Base-by-base conservation (phyloP, 2,113 vertebrate genomes). In the Mirounga angustirostris region DNA sequence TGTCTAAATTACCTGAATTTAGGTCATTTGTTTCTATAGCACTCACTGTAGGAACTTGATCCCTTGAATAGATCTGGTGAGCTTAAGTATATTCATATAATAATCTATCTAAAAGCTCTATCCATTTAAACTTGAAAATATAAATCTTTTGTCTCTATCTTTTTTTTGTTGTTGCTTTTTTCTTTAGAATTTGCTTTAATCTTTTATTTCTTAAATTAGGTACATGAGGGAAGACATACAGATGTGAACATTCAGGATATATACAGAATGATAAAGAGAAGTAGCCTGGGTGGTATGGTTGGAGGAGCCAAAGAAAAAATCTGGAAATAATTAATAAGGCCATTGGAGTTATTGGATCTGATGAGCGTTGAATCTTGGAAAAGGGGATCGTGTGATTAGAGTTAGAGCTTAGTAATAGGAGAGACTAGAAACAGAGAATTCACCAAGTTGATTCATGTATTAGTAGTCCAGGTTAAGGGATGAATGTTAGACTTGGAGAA, bases 1-100 rank as follows among this genome's bases (percentile, higher is more conserved):
- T 95, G 0, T 93, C 28, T 81, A 40, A 80, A 92, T 95, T 89
- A 89, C 33, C 54, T 87, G 54, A 97, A 83, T 86, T 93, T 82
- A 90, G n/a, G 71, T 79, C 43, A 46, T 46, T 56, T 52, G 22
- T 92, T 96, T 97, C n/a, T 50, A 91, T 79, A 91, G 21, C 59
- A 95, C n/a, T 81, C 30, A 65, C 52, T 89, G 13, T 59, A 83
- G 5, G 13, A 85, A 78, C 89, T 54, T 67, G 18, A 91, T 14
- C 46, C 40, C 19, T 85, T 95, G 21, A 89, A 54, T 93, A 85
- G 5, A 63, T 95, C 43, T 89, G n/a, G 24, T 80, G 28, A 95
- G 13, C 26, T 91, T 58, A 91, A 76, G n/a, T 80, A 43, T 71
- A 79, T 83, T 92, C 30, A 69, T 21, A 40, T 84, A 58, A 40